Evolutionary conservation across 53 echinoderm and acorn worm genomes (phyloP), one percentile per base, ranked within the genome.

Genomic region (Henricia sp.): DNA sequence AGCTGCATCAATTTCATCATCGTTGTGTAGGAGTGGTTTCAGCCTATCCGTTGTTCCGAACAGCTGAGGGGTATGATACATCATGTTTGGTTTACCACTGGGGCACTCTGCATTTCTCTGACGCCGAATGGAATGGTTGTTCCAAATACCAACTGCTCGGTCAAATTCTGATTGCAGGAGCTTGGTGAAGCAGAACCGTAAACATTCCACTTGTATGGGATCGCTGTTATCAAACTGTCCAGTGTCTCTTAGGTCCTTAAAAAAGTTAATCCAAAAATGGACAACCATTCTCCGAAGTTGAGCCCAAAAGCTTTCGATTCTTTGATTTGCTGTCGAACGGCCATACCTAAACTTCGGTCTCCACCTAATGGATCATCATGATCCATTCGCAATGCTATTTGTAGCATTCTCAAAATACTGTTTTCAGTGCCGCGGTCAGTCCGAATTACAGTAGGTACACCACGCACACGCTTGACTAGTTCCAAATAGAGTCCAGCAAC

Each of bases 361-460:
- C 85, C 83, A 3, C 71, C 27, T 19, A 93, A 72, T 19, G 39
- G 53, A 93, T 93, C 90, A 25, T 77, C 37, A 84, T 90, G 77
- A 51, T 88, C 73, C 72, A 58, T 72, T 55, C 92, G 29, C 46
- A 91, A 71, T 4, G 82, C 88, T 23, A 69, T 65, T 50, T 91
- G 91, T 19, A 93, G 28, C 27, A 41, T 21, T 52, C 56, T 59
- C 6, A 90, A 33, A 77, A 72, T 63, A 29, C 82, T 55, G 33
- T 87, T 93, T 72, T 93, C 93, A n/a, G 90, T 90, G 72, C 93
- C 93, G 16, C 88, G 48, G 54, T 93, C 93, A 44, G 77, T 70
- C 25, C 93, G 58, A 6, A 93, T 84, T 52, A 90, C 57, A 21
- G 58, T 59, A 23, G 90, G 90, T 37, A 90, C 82, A 4, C 87